Percentiles rank a stretch among this genome's conserved stretches.
These are phyloP conservation scores for Micropoecilia bifurca DNA, from an alignment of 2,797 vertebrate genomes.

Conservation along the genomic window DNA sequence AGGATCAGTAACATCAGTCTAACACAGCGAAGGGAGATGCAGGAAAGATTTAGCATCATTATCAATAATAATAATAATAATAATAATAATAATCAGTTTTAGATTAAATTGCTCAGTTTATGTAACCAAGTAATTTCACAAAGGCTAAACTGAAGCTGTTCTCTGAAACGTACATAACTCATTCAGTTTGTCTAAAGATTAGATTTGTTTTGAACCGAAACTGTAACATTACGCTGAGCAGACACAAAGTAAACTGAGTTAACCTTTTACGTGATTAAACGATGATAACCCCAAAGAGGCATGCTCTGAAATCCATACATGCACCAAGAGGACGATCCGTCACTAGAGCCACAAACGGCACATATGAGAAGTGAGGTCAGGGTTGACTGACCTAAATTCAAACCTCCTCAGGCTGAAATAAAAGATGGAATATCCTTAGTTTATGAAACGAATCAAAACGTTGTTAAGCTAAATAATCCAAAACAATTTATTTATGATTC, in stretches of 20 bases:
- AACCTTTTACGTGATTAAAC: slow-evolving; percentile 12
- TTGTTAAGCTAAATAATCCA: slow-evolving; percentile 50
- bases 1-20: not conserved
- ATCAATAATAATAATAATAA: not conserved
- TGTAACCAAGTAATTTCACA: not conserved
- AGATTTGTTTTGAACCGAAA: not conserved
- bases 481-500: slow-evolving; percentile 21
- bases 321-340: not conserved
- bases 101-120: slow-evolving; percentile 9
- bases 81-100: slow-evolving; percentile 14
- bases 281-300: not conserved
- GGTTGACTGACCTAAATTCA: slow-evolving; percentile 38
- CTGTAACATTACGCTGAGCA: not conserved
- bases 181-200: not conserved
- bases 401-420: slow-evolving; percentile 16
- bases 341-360: slow-evolving; percentile 20
- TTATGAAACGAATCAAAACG: not conserved
- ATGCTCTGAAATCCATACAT: slow-evolving; percentile 8
- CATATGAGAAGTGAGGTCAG: slow-evolving; percentile 48
- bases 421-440: slow-evolving; percentile 6
- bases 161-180: not conserved
- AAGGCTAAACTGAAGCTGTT: slow-evolving; percentile 18
- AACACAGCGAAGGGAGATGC: not conserved
- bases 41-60: not conserved
- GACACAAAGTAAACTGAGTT: slow-evolving; percentile 4